A percentile compares a stretch with the other conserved stretches of the same genome.
phyloP scores from a whole-genome alignment of 2,888 invertebrate genomes.

The Toxonevra muliebris region DNA sequence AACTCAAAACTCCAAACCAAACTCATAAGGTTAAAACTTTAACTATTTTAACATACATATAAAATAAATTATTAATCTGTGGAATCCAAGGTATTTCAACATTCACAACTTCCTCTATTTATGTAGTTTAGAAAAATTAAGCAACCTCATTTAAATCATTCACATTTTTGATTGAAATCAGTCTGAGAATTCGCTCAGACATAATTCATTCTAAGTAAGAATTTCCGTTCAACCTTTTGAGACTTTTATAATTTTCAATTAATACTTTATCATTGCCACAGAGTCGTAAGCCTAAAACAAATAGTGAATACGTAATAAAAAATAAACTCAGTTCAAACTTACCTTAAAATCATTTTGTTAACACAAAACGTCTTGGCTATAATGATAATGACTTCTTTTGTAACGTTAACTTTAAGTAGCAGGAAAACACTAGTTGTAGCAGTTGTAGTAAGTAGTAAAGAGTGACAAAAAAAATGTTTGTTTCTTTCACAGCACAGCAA shows the following conservation, averaged over 20 bases:
- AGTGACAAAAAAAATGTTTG: constrained; percentile 32
- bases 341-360: constrained; percentile 61
- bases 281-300: not conserved
- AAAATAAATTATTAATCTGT: no score
- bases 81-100: no score
- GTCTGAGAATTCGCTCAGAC: no score
- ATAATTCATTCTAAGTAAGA: not conserved
- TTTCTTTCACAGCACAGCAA: no score
- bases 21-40: no score
- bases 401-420: constrained; percentile 35
- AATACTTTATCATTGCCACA: constrained; percentile 2
- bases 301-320: constrained; percentile 22
- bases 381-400: constrained; percentile 53
- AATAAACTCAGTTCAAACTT: constrained; percentile 37
- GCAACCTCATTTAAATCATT: no score
- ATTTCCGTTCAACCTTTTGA: not conserved
- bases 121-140: no score
- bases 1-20: no score
- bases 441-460: constrained; percentile 29
- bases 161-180: no score
- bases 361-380: constrained; percentile 45
- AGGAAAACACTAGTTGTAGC: constrained; percentile 13
- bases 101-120: no score
- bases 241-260: constrained; percentile 34
- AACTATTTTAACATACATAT: no score